Base-by-base conservation (phyloP, 2,113 vertebrate genomes). In the Pseudopipra pipra region DNA sequence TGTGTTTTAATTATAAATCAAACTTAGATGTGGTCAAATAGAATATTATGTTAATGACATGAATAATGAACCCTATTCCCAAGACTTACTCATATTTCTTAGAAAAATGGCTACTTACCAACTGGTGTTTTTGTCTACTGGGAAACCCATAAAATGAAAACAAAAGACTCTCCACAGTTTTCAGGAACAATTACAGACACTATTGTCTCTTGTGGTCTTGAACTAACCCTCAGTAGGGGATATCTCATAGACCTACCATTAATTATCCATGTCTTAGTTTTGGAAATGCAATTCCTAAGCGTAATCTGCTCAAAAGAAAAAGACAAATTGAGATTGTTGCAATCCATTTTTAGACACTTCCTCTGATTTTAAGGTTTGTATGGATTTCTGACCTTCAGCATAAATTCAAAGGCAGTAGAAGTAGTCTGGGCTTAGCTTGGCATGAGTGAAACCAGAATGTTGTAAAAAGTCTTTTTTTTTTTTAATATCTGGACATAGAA, bases 1-100 rank as follows among this genome's bases (percentile, higher is more conserved):
- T 47, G 41, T 92, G 71, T 93, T 95, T 94, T 96, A 96, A 95
- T 96, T 96, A 94, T 79, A 93, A 89, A 89, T 93, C 92, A 95
- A 94, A 89, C 83, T 86, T 96, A 87, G 88, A 92, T 96, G 88
- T 95, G 96, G 96, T 95, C 83, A 94, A 68, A 93, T 61, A 87
- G 76, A 96, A 75, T 89, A 92, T 94, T 93, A 93, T 54, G 83
- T 90, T 96, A 92, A 90, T 93, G 65, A 91, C 86, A 92, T 89
- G 92, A 96, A 86, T 94, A 95, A 97, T 93, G 83, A 96, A 72
- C 56, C 22, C 31, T 94, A 95, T 90, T 94, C 96, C 92, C 85
- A 72, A 90, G 95, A 78, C 88, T 78, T 86, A 65, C 72, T 96
- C 35, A 2, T 92, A 68, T 94, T 97, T 94, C 95, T 96, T 94